These are phyloP conservation scores for Scaptomyza caliginosa DNA, from an alignment of 2,888 invertebrate genomes.

Conservation along the genomic window DNA sequence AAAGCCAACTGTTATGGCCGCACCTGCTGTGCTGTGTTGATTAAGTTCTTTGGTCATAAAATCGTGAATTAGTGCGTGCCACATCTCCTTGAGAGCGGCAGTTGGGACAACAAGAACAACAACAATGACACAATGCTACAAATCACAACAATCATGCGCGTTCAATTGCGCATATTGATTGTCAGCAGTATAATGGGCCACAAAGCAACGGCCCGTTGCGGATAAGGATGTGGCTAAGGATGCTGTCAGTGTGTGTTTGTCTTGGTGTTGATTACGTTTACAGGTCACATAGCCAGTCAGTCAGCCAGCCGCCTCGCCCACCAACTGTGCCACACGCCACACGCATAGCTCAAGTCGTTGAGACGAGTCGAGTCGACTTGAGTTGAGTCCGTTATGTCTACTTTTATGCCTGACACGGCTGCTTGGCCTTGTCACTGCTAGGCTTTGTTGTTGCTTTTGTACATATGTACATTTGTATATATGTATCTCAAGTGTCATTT, in stretches of 20 bases:
- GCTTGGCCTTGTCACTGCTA: slow-evolving; percentile 57
- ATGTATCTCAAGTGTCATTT: slow-evolving; percentile 67
- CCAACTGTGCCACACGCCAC: slow-evolving; percentile 24
- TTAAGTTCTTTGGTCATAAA: slow-evolving; percentile 26
- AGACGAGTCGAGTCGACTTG: slow-evolving; percentile 2
- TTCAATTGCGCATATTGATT: slow-evolving; percentile 79
- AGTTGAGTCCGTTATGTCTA: slow-evolving; percentile 43
- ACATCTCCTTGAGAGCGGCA: slow-evolving; percentile 4
- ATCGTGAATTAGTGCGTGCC: slow-evolving; percentile 3
- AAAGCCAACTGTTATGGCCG: neutral
- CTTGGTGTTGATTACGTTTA: slow-evolving; percentile 60
- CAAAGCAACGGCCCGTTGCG: slow-evolving; percentile 35
- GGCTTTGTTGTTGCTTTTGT: slow-evolving; percentile 16
- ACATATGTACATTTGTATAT: too few relatives aligned
- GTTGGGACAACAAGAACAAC: neutral
- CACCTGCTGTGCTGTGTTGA: slow-evolving; percentile 32
- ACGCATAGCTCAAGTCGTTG: slow-evolving; percentile 12
- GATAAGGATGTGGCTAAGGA: slow-evolving; percentile 40
- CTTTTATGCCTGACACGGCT: slow-evolving; percentile 53
- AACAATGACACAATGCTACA: slow-evolving; percentile 29
- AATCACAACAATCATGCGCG: slow-evolving; percentile 72
- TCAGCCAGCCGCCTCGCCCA: slow-evolving; percentile 26
- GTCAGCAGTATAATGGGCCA: slow-evolving; percentile 66
- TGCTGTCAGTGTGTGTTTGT: neutral
- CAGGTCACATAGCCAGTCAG: slow-evolving; percentile 67